Percentiles rank a stretch among this genome's conserved stretches.
Evolutionary conservation across 2,113 vertebrate species (phyloP).

Genomic region (Scolopax mira): DNA sequence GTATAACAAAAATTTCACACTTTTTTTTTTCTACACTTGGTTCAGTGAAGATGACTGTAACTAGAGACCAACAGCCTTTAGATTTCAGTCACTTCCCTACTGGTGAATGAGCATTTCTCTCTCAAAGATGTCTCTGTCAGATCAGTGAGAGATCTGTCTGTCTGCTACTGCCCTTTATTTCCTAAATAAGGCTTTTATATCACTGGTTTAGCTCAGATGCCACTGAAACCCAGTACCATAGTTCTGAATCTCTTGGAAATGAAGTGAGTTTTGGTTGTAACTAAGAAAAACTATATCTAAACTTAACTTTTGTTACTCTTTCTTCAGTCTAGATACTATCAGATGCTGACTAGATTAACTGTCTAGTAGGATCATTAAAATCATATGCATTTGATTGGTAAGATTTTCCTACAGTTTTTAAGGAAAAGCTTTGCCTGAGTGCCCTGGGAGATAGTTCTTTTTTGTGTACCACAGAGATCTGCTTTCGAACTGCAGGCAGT

Average conservation of each 20-base stretch:
- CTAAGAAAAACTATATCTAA: neutral
- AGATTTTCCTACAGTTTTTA: neutral
- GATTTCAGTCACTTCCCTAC: neutral
- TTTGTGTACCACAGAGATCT: neutral
- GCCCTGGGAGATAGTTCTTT: neutral
- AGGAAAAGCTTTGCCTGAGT: neutral
- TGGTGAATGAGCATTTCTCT: neutral
- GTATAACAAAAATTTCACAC: fast-evolving
- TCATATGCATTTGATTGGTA: neutral
- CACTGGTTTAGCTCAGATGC: neutral
- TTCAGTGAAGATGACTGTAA: neutral
- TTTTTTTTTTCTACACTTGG: neutral
- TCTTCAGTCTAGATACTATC: neutral
- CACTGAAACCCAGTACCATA: neutral
- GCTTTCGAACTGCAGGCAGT: neutral
- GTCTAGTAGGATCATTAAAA: neutral
- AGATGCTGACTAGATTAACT: neutral
- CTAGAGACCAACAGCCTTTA: neutral
- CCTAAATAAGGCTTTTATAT: neutral
- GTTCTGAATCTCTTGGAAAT: neutral
- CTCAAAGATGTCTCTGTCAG: neutral
- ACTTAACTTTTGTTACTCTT: neutral
- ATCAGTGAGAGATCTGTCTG: neutral
- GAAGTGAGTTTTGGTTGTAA: neutral
- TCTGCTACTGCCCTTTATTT: neutral